These are phyloP conservation scores for Zygaena filipendulae DNA, from an alignment of 2,888 invertebrate species.

Conservation along the genomic window DNA sequence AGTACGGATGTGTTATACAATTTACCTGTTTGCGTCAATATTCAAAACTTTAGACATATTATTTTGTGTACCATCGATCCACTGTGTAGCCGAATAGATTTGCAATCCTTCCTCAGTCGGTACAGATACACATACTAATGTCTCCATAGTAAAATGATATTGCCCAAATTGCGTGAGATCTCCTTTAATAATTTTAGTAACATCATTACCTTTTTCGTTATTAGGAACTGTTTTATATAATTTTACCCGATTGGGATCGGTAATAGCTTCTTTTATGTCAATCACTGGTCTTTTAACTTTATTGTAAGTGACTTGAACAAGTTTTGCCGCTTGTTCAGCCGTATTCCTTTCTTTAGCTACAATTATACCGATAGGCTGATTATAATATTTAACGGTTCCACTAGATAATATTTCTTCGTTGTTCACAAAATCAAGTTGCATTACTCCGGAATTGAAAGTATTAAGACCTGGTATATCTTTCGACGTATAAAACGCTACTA, in stretches of 20 bases:
- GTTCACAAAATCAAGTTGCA: conserved; percentile 13
- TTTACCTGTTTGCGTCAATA: conserved; percentile 68
- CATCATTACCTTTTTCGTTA: conserved; percentile 36
- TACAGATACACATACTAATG: conserved; percentile 64
- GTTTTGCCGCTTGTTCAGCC: conserved; percentile 67
- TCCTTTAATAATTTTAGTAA: conserved; percentile 66
- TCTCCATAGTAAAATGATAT: conserved; percentile 79
- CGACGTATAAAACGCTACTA: conserved; percentile 71
- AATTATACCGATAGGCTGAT: conserved; percentile 76
- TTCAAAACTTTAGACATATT: conserved; percentile 59
- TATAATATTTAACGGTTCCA: conserved; percentile 68
- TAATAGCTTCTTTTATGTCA: conserved; percentile 31
- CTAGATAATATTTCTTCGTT: conserved; percentile 61
- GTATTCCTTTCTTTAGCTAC: conserved; percentile 68
- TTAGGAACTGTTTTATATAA: conserved; percentile 30
- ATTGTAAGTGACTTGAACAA: conserved; percentile 68
- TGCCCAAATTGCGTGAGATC: conserved; percentile 65
- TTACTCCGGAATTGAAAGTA: conserved; percentile 40
- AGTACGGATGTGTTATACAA: too few relatives aligned
- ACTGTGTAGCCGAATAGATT: conserved; percentile 69
- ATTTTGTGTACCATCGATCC: conserved; percentile 62
- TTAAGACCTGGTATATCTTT: conserved; percentile 78
- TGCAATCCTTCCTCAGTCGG: conserved; percentile 77
- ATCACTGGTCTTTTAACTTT: conserved; percentile 37
- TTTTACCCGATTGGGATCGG: conserved; percentile 29